Conservation (phyloP, 2,888 invertebrate genomes). For the Nymphalis urticae region DNA sequence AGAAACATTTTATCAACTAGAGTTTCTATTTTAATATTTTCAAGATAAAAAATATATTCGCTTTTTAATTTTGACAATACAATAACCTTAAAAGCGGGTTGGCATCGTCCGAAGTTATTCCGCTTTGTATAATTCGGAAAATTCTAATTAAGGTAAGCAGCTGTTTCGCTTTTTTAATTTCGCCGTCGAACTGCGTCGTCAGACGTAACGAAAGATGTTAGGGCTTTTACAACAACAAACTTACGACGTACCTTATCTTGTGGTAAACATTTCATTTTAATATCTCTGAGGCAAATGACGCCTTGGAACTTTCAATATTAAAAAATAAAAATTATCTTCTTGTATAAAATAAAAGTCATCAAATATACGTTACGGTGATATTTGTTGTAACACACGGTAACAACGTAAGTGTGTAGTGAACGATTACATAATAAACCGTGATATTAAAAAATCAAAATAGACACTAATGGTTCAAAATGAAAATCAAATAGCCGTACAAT, state of each 20-base stretch:
- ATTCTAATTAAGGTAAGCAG: constrained; percentile 77
- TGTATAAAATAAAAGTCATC: background rate
- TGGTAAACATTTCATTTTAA: constrained; percentile 43
- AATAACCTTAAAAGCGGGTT: constrained; percentile 25
- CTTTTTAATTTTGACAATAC: constrained; percentile 21
- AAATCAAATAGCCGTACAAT: no score
- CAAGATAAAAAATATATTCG: constrained; percentile 11
- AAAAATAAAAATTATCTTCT: background rate
- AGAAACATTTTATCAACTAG: background rate
- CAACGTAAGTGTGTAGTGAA: background rate
- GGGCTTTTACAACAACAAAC: constrained; percentile 58
- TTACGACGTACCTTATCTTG: constrained; percentile 56
- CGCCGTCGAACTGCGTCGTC: constrained; percentile 65
- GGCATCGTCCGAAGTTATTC: constrained; percentile 34
- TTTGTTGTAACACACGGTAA: background rate
- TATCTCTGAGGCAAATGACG: constrained; percentile 9
- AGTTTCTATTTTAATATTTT: constrained; percentile 7
- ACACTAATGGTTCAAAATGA: no score
- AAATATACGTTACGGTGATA: background rate
- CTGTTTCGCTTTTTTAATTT: constrained; percentile 77
- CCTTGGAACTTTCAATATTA: constrained; percentile 1
- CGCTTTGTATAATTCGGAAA: constrained; percentile 72
- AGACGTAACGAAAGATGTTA: constrained; percentile 69
- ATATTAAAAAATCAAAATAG: no score
- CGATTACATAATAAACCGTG: no score